phyloP scores from a whole-genome alignment of 2,113 vertebrate genomes.

The Paratilapia polleni region DNA sequence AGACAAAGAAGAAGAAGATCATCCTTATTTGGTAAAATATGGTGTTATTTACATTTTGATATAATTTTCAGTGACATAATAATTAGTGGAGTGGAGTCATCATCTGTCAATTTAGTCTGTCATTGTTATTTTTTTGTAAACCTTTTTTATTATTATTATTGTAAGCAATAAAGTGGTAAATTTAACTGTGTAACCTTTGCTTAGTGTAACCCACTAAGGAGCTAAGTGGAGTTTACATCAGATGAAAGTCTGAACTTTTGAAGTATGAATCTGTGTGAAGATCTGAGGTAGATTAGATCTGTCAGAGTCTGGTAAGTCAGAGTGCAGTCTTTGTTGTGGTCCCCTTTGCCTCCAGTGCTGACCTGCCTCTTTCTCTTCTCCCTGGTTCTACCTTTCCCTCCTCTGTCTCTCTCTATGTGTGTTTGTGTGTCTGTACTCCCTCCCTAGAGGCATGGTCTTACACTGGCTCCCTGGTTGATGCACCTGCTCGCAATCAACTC shows the following conservation, averaged over 20 bases:
- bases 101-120: not conserved
- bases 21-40: too few species aligned
- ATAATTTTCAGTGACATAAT: too few species aligned
- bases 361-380: not conserved
- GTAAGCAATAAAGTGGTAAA: not conserved
- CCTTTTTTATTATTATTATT: not conserved
- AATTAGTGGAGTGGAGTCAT: not conserved
- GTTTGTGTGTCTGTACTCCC: not conserved
- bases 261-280: not conserved
- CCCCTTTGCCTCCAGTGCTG: not conserved
- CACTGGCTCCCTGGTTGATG: not conserved
- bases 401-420: not conserved
- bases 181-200: not conserved
- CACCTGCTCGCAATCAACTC: not conserved
- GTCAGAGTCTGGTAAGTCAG: not conserved
- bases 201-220: not conserved
- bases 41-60: too few species aligned
- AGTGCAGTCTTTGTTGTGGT: not conserved
- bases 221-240: constrained; percentile 1
- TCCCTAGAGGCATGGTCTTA: not conserved
- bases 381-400: not conserved
- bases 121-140: not conserved
- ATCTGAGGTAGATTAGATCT: not conserved
- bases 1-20: too few species aligned
- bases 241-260: not conserved